A percentile compares a stretch with the other conserved stretches of the same genome.
These are phyloP conservation scores for Epicauta chinensis DNA, from an alignment of 1,140 invertebrate genomes.

Conservation along the genomic window DNA sequence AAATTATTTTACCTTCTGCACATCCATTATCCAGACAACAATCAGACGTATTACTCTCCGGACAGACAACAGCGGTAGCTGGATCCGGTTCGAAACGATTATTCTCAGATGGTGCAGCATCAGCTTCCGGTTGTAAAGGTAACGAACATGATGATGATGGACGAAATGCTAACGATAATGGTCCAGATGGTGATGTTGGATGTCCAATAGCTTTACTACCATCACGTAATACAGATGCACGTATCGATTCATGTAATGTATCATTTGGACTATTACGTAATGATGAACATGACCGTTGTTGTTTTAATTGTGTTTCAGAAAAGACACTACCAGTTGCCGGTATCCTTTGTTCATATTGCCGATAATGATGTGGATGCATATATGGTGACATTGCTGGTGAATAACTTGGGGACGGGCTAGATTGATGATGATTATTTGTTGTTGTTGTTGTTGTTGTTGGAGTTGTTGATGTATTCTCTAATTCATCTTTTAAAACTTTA, in stretches of 20 bases:
- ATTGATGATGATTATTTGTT: conserved; percentile 34
- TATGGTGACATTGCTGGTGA: conserved; percentile 45
- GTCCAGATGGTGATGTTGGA: conserved; percentile 40
- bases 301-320: conserved; percentile 45
- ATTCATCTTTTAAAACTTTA: conserved; percentile 35
- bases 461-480: conserved; percentile 35
- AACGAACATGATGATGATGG: conserved; percentile 35
- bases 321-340: conserved; percentile 44
- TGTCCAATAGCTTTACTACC: conserved; percentile 50
- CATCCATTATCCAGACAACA: conserved; percentile 41
- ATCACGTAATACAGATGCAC: conserved; percentile 61
- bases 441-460: conserved; percentile 18
- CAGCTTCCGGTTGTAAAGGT: conserved; percentile 37
- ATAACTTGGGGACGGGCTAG: conserved; percentile 41
- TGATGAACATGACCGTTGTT: too few relatives aligned
- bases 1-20: conserved; percentile 43
- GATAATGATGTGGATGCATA: conserved; percentile 41
- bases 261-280: conserved; percentile 46
- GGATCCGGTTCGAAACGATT: conserved; percentile 38
- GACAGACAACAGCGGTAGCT: conserved; percentile 38
- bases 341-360: conserved; percentile 43
- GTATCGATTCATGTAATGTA: conserved; percentile 44
- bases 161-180: conserved; percentile 35
- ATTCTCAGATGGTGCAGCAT: conserved; percentile 34
- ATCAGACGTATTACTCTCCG: conserved; percentile 34